Evolutionary conservation across 2,888 invertebrate genomes (phyloP), one percentile per base, ranked within the genome.

Genomic region (Cylindroiulus punctatus): DNA sequence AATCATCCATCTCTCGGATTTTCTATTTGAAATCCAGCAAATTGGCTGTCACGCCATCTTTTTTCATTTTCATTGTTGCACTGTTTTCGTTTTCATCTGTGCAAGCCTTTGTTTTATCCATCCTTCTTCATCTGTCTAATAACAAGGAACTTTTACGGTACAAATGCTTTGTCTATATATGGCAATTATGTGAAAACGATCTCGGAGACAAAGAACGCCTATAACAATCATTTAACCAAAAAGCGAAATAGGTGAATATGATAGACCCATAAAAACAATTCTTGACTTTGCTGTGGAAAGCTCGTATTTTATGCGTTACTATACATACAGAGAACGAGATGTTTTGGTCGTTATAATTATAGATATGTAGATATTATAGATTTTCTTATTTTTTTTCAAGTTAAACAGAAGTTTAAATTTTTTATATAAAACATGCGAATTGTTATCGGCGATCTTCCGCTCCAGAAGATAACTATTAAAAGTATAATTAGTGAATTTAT

Each of bases 101-200:
- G 26, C 8, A 26, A 12, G 26, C 22, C 26, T 26, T 65, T 65
- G 65, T 65, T 65, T 65, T 65, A 8, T 8, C 65, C 22, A 65
- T 65, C 65, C 26, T 65, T 65, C 65, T 65, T 65, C 65, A 65
- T 65, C 65, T 65, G 65, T 65, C 65, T 65, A 65, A 65, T 65
- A 65, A 26, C 26, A 8, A 65, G 65, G 7, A 26, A 26, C 65
- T 65, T n/a, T 2, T 36, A 12, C 7, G 22, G 10, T 65, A 65
- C 65, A 65, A 65, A 65, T 65, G 65, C 14, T 65, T 26, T 26
- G 22, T 65, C 65, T 65, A 8, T n/a, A n/a, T n/a, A n/a, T 65
- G 65, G 65, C 65, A 65, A 65, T 65, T 26, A 19, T 8, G 22
- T 26, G 65, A 65, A 65, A 65, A 26, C 65, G 19, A 65, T 65